Percentiles rank a stretch among this genome's conserved stretches.
phyloP scores from a whole-genome alignment of 2,888 invertebrate species.

The Ormyrus nitidulus region DNA sequence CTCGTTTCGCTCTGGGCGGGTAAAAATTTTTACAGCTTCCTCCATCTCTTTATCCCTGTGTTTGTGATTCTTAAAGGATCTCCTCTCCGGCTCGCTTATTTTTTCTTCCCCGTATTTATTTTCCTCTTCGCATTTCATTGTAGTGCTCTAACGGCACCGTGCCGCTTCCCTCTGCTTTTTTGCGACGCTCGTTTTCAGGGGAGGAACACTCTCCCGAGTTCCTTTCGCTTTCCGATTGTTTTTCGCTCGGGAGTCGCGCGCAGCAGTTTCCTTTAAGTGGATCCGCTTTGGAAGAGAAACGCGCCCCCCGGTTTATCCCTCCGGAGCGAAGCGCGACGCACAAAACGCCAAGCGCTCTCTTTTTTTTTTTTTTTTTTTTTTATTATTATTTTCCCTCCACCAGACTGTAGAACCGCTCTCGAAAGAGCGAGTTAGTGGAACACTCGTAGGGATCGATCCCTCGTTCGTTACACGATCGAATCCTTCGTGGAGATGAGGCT shows the following conservation, averaged over 20 bases:
- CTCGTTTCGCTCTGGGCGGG: slow-evolving; percentile 56
- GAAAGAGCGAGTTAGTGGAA: background rate
- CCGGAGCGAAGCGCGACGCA: no score
- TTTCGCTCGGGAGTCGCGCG: slow-evolving; percentile 18
- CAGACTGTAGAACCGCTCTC: no score
- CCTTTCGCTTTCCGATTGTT: slow-evolving; percentile 39
- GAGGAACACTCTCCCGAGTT: background rate
- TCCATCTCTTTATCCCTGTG: background rate
- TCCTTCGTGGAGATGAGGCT: no score
- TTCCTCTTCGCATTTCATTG: slow-evolving; percentile 43
- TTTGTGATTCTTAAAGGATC: slow-evolving; percentile 8
- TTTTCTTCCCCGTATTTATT: slow-evolving; percentile 41
- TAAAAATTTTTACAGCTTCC: slow-evolving; percentile 57
- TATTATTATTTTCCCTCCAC: no score
- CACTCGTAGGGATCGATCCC: slow-evolving; percentile 19
- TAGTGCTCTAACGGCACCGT: slow-evolving; percentile 14
- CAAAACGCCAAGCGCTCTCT: no score
- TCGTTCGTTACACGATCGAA: background rate
- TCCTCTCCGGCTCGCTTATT: slow-evolving; percentile 19
- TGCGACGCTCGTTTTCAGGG: background rate
- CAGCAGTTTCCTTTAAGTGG: slow-evolving; percentile 29
- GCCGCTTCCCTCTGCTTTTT: background rate
- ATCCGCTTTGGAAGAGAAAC: background rate
- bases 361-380: no score
- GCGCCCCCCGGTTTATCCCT: no score